Base-by-base conservation (phyloP, 2,113 vertebrate genomes). In the Pandion haliaetus region DNA sequence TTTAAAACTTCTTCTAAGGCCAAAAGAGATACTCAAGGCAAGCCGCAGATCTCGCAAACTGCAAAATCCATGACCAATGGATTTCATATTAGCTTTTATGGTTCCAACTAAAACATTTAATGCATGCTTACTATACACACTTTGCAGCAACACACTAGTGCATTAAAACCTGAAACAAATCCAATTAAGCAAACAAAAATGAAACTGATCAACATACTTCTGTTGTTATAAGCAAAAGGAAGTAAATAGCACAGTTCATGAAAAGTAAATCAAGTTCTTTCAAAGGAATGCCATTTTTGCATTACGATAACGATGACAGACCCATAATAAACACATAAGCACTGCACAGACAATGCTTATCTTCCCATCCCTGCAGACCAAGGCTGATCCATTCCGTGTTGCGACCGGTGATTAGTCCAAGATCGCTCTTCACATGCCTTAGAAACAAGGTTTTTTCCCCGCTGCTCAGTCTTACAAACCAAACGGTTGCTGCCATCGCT, bases 401-500 rank as follows among this genome's bases (percentile, higher is more conserved):
- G 36, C 28, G 34, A 49, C 6, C 5, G 3, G 83, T 3, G 36
- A n/a, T 2, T 7, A 16, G 36, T 31, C 15, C 0, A 20, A 57
- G 17, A 40, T 28, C 18, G 24, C 4, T 1, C 59, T 54, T 49
- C 44, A 44, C 0, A 0, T 12, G 40, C 76, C 38, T 73, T 6
- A n/a, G 14, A 47, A 66, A 63, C 14, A 17, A 49, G 29, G 9
- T 14, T 83, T 52, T 42, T 3, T 7, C 34, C 54, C 21, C 36
- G 10, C 21, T 6, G 13, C 59, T 82, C 14, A 10, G 28, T 25
- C 3, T 13, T 36, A 50, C 55, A 65, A 42, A 63, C 36, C 13
- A 0, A 78, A 40, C 34, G 36, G 20, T 3, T 4, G 1, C 26
- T 17, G 49, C 36, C 9, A 9, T 5, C 0, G 0, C 44, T 18